Conservation (phyloP, 2,113 vertebrate species). For the Neogobius melanostomus region DNA sequence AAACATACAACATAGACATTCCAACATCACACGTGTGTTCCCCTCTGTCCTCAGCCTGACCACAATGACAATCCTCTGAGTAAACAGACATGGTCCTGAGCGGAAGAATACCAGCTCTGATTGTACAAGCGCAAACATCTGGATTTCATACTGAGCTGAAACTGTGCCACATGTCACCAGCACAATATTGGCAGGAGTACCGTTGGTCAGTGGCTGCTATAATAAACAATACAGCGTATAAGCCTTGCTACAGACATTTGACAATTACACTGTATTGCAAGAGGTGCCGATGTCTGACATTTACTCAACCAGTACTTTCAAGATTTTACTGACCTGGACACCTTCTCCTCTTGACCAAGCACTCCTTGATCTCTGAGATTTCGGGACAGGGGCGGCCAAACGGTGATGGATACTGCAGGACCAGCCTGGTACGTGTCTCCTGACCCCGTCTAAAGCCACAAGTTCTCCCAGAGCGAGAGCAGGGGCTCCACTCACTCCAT, state of each 20-base stretch:
- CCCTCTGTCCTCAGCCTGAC: constrained; percentile 59
- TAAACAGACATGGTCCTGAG: constrained; percentile 69
- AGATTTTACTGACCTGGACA: constrained; percentile 82
- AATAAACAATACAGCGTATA: neutral
- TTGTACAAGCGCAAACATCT: constrained; percentile 62
- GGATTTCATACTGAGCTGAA: constrained; percentile 62
- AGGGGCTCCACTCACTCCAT: constrained; percentile 92
- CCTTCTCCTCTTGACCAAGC: constrained; percentile 87
- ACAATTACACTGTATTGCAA: neutral
- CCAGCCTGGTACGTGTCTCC: constrained; percentile 87
- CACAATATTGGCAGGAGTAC: constrained; percentile 28
- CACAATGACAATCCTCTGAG: constrained; percentile 71
- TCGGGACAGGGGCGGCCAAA: constrained; percentile 86
- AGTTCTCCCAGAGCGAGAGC: constrained; percentile 86
- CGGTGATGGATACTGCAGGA: constrained; percentile 84
- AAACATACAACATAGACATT: constrained; percentile 58
- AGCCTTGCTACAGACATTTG: neutral
- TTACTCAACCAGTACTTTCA: no score
- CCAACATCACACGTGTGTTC: constrained; percentile 65
- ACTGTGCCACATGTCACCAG: constrained; percentile 53
- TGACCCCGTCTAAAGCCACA: constrained; percentile 93
- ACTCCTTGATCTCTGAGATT: constrained; percentile 87
- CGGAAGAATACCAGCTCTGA: constrained; percentile 63
- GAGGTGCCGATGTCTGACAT: no score
- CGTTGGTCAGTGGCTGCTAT: constrained; percentile 22